A percentile compares a stretch with the other conserved stretches of the same genome.
Evolutionary conservation across 2,888 invertebrate genomes (phyloP).

Genomic region (Calliopum simillimum): DNA sequence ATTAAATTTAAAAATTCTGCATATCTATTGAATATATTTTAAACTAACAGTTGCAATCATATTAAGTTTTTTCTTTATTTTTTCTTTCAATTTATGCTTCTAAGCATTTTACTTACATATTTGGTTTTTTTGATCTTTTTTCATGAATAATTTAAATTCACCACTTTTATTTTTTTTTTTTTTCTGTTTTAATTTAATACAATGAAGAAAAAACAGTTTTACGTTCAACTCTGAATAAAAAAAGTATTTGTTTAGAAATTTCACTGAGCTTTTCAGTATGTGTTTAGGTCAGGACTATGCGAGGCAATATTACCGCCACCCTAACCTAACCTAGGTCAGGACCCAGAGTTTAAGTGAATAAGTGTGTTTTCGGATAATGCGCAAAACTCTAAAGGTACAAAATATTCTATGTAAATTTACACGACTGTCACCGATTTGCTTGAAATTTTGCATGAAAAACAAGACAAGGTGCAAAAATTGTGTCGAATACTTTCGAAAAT

Average conservation of each 20-base stretch:
- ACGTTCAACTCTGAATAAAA: neutral
- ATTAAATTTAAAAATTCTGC: constrained; percentile 30
- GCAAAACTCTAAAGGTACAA: no score
- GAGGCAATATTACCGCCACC: neutral
- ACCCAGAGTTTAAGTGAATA: no score
- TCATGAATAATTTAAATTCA: constrained; percentile 25
- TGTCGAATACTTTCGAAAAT: no score
- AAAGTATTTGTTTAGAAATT: constrained; percentile 32
- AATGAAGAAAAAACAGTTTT: no score
- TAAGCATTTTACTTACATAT: constrained; percentile 24
- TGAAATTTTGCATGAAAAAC: no score
- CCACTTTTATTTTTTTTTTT: constrained; percentile 19
- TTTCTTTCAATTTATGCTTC: constrained; percentile 29
- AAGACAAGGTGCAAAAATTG: no score
- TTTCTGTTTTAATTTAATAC: neutral
- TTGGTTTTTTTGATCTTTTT: constrained; percentile 5
- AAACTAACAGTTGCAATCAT: constrained; percentile 31
- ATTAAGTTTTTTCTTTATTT: constrained; percentile 20
- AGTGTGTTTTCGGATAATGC: no score
- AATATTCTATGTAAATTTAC: no score
- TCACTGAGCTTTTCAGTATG: constrained; percentile 19
- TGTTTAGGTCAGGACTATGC: neutral
- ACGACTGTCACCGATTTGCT: no score
- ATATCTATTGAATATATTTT: constrained; percentile 31
- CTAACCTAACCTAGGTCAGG: no score